Base-by-base conservation (phyloP, 2,797 vertebrate genomes). In the Apogon talboti region DNA sequence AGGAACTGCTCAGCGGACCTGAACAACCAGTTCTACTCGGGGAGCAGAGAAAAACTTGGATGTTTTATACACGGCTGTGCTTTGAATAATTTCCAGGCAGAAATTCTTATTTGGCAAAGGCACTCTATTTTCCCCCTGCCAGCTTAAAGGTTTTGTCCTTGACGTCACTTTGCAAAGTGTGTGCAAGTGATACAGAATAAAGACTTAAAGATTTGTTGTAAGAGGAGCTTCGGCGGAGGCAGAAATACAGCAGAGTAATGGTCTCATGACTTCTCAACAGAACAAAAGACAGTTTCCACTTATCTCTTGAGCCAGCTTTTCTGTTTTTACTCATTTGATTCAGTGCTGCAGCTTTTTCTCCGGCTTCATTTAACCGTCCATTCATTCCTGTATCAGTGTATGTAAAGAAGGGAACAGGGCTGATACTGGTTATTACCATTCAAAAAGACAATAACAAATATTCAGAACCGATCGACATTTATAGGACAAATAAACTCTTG, bases 61-160 rank as follows among this genome's bases (percentile, higher is more conserved):
- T 94, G 94, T 95, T 93, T 89, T 47, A 54, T 83, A 74, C 92
- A 89, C 85, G 67, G 73, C 68, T 93, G 83, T 92, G 90, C 91
- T 94, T 93, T 95, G 93, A 95, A 95, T 95, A 94, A 95, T 95
- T 85, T 93, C 89, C 91, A 89, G 89, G 84, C 81, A 88, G 85
- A 94, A 92, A 87, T 87, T 73, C 82, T 74, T 86, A 70, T 71
- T 71, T 83, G 75, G 87, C 88, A 88, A 28, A 82, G 83, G 89
- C 93, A 89, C 89, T 92, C 89, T 61, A 93, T 67, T 94, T 92
- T 91, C 91, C 61, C 43, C 33, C 84, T 87, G 77, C 89, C 85
- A 81, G 68, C 90, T 91, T 45, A 82, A 89, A 92, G 81, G 83
- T 90, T 95, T 92, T 91, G 92, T 91, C 93, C 93, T 96, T 95